phyloP scores from a whole-genome alignment of 2,797 vertebrate species.

The Centroberyx gerrardi region DNA sequence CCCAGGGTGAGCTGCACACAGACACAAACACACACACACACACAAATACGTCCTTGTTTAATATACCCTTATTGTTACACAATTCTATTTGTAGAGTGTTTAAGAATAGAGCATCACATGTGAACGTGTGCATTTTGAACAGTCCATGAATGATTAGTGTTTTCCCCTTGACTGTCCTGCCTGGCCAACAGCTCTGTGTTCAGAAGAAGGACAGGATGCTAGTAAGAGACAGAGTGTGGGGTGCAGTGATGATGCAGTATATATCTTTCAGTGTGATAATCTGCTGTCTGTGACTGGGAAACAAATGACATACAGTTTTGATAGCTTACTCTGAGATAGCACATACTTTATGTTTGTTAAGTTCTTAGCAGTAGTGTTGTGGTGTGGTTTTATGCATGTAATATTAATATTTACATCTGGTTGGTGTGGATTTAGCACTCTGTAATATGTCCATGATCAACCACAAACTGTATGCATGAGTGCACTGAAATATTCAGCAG shows the following conservation, averaged over 20 bases:
- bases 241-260: constrained; percentile 65
- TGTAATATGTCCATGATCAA: constrained; percentile 9
- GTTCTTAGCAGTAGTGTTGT: constrained; percentile 23
- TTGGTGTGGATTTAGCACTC: constrained; percentile 13
- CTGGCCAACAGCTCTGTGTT: constrained; percentile 81
- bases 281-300: background rate
- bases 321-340: constrained; percentile 2
- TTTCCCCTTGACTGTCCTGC: constrained; percentile 16
- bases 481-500: constrained; percentile 21
- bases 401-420: constrained; percentile 26
- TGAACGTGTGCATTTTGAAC: constrained; percentile 8
- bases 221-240: constrained; percentile 82
- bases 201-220: constrained; percentile 86
- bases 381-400: constrained; percentile 33
- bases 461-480: constrained; percentile 1
- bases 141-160: constrained; percentile 15
- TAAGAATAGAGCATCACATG: background rate
- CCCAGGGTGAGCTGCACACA: constrained; percentile 91
- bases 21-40: constrained; percentile 14
- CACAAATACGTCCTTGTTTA: background rate
- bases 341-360: background rate
- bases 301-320: background rate
- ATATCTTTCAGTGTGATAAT: constrained; percentile 2
- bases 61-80: background rate
- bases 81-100: background rate